Evolutionary conservation across 2,113 vertebrate genomes (phyloP), one percentile per base, ranked within the genome.

Genomic region (Sardina pilchardus): DNA sequence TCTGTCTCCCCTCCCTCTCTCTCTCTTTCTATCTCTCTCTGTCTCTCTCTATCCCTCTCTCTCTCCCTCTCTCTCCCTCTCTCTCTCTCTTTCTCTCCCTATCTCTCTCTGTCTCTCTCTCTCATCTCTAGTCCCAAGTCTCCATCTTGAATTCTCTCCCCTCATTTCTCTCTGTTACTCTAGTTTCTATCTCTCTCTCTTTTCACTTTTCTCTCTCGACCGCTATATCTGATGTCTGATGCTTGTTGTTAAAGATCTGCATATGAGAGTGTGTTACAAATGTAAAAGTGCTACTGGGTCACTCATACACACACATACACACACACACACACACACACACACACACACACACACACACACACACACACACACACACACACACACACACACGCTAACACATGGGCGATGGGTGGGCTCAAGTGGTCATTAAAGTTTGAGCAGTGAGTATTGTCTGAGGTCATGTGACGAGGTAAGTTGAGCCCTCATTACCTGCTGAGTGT

Each of bases 401-500:
- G 3, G 71, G 30, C 34, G 4, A 78, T 36, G 71, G 71, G 71
- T 78, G 71, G 71, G 71, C 30, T 78, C 71, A 78, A 78, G 71
- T 78, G 71, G 30, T 78, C 26, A 53, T 90, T 30, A 90, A 90
- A 87, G 81, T 88, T 90, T 90, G 19, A 88, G 45, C n/a, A 48
- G 39, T 81, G 56, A 81, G 85, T 75, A 84, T 82, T 78, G 50
- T 59, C 43, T 36, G 59, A 36, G 71, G 71, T 78, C 71, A 78
- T 34, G 30, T 78, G 71, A 78, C 34, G 12, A 45, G n/a, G 89
- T 82, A 90, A 90, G 42, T 3, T 44, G 87, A 90, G 43, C 83
- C 87, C 87, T 90, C 87, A 90, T 90, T 90, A 90, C 85, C 83
- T 82, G 85, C 84, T 83, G 42, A 30, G 30, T 34, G 5, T 50